Evolutionary conservation across 2,888 invertebrate genomes (phyloP), one percentile per base, ranked within the genome.

Genomic region (Andrena fulva): DNA sequence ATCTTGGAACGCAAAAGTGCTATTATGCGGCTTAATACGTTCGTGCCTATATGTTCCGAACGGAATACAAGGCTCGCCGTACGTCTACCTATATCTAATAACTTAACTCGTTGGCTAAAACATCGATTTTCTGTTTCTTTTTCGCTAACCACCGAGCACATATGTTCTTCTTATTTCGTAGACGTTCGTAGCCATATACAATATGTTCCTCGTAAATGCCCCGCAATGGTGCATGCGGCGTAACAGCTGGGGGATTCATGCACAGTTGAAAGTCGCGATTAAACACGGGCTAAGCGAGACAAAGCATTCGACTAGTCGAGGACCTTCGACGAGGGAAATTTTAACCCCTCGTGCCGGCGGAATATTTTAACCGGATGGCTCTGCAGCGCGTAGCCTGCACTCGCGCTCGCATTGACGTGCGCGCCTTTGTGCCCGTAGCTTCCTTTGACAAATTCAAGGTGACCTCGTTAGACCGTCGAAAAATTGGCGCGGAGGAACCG

Each of bases 401-500:
- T 71, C 8, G 20, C n/a, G 27, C 12, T 50, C 16, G n/a, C 8
- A 48, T 35, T 20, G 20, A 48, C n/a, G 50, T 70, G 24, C 29
- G 20, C 60, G 5, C 27, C 29, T 68, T 63, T 66, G 42, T 71
- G 31, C 10, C 56, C 27, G 29, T 50, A n/a, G 56, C 16, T 69
- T 70, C 54, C 27, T 73, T 81, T 64, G 59, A 75, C 54, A 52
- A 81, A 50, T 59, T 67, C 66, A 75, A 67, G 63, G 56, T 71
- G 81, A 82, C 81, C 80, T 81, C 70, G 81, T 29, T 82, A 67
- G n/a, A 76, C 70, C 70, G 71, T 81, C 67, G 59, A 81, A 82
- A 80, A 80, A 82, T 63, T 66, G 59, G 48, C 27, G 33, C 60
- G 52, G 16, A 72, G 59, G 74, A 73, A 73, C 64, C 71, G 52